Base-by-base conservation (phyloP, 2,888 invertebrate genomes). In the Gari tellinella region DNA sequence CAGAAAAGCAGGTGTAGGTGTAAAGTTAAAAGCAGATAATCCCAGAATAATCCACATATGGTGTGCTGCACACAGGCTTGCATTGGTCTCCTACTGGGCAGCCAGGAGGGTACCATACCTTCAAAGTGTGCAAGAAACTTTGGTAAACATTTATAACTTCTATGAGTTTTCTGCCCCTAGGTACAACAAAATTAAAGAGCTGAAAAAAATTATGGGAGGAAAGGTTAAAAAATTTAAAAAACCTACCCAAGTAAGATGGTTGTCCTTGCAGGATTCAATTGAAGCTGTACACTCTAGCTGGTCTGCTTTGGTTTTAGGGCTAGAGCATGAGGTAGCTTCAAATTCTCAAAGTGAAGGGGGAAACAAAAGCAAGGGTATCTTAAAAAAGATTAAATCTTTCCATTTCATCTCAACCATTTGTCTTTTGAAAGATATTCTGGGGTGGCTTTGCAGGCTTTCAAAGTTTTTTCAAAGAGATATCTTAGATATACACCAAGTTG, bases 161-260 rank as follows among this genome's bases (percentile, higher is more conserved):
- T 57, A 52, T 26, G 57, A 69, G 21, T 57, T 57, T 25, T 69
- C 69, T 52, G 62, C 57, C 2, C 57, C 43, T 26, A 14, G 69
- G 37, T 57, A 69, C 17, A 43, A 57, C 19, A 62, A 63, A 19
- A n/a, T 67, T 14, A 72, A 10, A 60, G 53, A 67, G 45, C 31
- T 68, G 8, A 46, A 68, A 62, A 40, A 17, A 23, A 45, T 62
- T 17, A 31, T 68, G 25, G 51, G 51, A 15, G 7, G 43, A 46
- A 61, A 60, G 38, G 60, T 61, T 14, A 45, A 38, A 17, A 10
- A 31, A 15, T 58, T 46, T 4, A 61, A 55, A 55, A 61, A 68
- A 37, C 68, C 68, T 25, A 66, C 66, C n/a, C 56, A 66, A 26
- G 72, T 72, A 4, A 51, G 67, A 15, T 73, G 64, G 73, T 31